Base-by-base conservation (phyloP, 2,888 invertebrate genomes). In the Patella ulyssiponensis region DNA sequence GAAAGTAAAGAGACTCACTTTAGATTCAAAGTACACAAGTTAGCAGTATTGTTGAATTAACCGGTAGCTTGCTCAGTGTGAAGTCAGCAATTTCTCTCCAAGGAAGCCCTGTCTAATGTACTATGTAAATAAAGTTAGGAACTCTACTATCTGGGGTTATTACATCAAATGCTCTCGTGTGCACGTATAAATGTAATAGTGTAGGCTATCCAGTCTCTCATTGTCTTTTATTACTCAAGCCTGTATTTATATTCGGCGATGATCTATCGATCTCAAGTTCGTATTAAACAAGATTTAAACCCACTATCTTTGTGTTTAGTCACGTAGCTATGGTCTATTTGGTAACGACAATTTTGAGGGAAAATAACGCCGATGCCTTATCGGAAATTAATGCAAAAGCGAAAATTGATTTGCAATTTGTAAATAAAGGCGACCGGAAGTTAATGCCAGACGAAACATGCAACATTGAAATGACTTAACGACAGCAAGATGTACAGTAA, bases 271-370 rank as follows among this genome's bases (percentile, higher is more conserved):
- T 64, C 64, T 64, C 23, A 20, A 64, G 64, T 12, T 64, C 20
- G 23, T 23, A 64, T 64, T 64, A 64, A 23, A 64, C 20, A 23
- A 23, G 14, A 64, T 64, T 64, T 64, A 23, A 64, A 64, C 64
- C 14, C 23, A 23, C 20, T 11, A 64, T 64, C 64, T 23, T 64
- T 64, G 64, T 64, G 64, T 64, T 64, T 64, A 64, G 64, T 64
- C 64, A 64, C 64, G 64, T 64, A 64, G 20, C 64, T 23, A 64
- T 64, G 64, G 64, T 64, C 64, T 64, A 64, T 64, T 64, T 64
- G 64, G 12, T 23, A 23, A 11, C 64, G 64, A 64, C 64, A 64
- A 64, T 64, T 64, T 64, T 23, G 20, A 64, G 11, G 20, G 9
- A 64, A 64, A 64, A 64, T 64, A 64, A 64, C 64, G 20, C 20